phyloP scores from a whole-genome alignment of 2,888 invertebrate species.

The Anaspis maculata region DNA sequence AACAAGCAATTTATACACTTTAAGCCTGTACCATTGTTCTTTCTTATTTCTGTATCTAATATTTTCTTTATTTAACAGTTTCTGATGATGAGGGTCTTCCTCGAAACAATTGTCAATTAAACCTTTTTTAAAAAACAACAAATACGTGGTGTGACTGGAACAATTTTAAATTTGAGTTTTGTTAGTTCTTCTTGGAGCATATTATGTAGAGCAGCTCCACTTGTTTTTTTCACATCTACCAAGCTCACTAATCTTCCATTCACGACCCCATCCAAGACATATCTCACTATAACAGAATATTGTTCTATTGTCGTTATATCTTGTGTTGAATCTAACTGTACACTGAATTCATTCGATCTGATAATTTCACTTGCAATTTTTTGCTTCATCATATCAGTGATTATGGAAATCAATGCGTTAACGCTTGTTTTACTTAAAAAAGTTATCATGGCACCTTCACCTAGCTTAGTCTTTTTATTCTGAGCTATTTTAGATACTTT shows the following conservation, averaged over 20 bases:
- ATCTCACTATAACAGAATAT: conserved; percentile 3
- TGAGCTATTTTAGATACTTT: too few species aligned
- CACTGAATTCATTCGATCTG: not conserved
- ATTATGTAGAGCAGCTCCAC: not conserved
- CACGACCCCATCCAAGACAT: not conserved
- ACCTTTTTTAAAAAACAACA: too few species aligned
- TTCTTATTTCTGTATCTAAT: too few species aligned
- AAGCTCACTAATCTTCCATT: conserved; percentile 2
- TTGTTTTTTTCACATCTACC: not conserved
- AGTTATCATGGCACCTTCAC: not conserved
- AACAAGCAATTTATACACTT: too few species aligned
- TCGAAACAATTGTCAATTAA: too few species aligned
- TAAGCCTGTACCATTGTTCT: too few species aligned
- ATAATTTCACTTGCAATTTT: conserved; percentile 2
- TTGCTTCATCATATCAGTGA: not conserved
- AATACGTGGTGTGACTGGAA: too few species aligned
- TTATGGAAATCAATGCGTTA: conserved; percentile 1
- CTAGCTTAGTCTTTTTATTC: too few species aligned
- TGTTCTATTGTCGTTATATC: conserved; percentile 4
- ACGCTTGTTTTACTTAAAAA: conserved; percentile 1
- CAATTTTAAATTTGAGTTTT: conserved; percentile 2
- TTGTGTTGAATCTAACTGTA: conserved; percentile 3
- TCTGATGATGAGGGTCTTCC: too few species aligned
- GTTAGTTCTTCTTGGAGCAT: not conserved
- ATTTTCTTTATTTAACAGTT: too few species aligned